Evolutionary conservation across 1,140 invertebrate genomes (phyloP).

Genomic region (Zaprionus camerounensis): DNA sequence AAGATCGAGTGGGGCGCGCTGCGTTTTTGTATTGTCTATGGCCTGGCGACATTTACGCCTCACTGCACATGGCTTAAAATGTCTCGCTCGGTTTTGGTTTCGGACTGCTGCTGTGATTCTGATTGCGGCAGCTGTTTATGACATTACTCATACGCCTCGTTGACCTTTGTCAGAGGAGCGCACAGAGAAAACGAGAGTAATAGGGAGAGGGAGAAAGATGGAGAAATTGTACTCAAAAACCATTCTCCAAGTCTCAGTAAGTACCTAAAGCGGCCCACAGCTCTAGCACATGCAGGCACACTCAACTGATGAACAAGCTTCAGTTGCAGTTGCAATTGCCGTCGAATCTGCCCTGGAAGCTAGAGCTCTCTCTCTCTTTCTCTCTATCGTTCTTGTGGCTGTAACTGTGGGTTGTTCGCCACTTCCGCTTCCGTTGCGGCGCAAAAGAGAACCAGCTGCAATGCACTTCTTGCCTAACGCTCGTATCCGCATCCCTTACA

Average conservation of each 20-base stretch:
- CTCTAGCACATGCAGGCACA: constrained; percentile 56
- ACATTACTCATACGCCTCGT: constrained; percentile 80
- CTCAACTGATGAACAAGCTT: constrained; percentile 53
- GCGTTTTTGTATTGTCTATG: constrained; percentile 55
- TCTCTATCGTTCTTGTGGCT: constrained; percentile 11
- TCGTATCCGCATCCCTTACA: constrained; percentile 34
- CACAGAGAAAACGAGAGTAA: not conserved
- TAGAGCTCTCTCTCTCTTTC: not conserved
- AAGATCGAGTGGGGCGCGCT: constrained; percentile 26
- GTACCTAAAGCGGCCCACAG: constrained; percentile 40
- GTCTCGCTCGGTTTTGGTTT: constrained; percentile 63
- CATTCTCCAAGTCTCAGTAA: constrained; percentile 27
- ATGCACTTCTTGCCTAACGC: constrained; percentile 34
- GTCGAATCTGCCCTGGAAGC: constrained; percentile 24
- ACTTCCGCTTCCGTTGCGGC: constrained; percentile 68
- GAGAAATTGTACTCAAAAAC: not conserved
- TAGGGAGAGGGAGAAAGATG: not conserved
- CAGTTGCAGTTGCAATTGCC: constrained; percentile 16
- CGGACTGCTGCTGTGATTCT: constrained; percentile 71
- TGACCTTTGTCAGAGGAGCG: constrained; percentile 56
- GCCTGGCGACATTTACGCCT: constrained; percentile 73
- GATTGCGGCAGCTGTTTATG: constrained; percentile 79
- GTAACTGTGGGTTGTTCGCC: constrained; percentile 37
- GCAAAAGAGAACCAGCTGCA: constrained; percentile 52
- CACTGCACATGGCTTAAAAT: constrained; percentile 77